Evolutionary conservation across 2,113 vertebrate species (phyloP).

Genomic region (Haliaeetus leucogaster): DNA sequence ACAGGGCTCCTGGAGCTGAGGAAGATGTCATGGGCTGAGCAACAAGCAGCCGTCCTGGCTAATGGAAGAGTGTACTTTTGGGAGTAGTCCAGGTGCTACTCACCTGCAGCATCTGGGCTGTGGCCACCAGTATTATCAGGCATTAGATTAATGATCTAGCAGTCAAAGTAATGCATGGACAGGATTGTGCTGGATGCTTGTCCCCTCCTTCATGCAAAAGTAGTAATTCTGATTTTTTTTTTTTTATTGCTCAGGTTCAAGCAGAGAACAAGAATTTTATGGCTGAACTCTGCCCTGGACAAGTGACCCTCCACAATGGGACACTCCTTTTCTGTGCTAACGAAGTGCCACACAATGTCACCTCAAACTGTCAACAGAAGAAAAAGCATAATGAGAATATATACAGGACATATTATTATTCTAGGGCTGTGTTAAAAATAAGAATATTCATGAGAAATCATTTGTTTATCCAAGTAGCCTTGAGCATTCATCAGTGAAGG

Average conservation of each 20-base stretch:
- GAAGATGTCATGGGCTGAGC: neutral
- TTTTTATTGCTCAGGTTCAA: neutral
- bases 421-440: neutral
- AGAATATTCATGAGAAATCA: constrained; percentile 51
- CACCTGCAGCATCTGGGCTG: neutral
- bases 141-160: neutral
- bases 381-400: neutral
- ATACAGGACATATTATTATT: neutral
- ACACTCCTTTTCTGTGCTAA: neutral
- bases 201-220: neutral
- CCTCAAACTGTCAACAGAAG: neutral
- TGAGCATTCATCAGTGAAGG: constrained; percentile 25
- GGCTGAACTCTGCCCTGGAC: neutral
- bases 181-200: neutral
- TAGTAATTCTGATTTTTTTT: neutral
- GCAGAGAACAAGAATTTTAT: neutral
- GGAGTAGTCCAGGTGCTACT: neutral
- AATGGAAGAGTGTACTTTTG: neutral
- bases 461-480: constrained; percentile 61
- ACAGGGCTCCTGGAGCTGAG: neutral
- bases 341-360: neutral
- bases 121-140: neutral
- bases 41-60: fast-evolving
- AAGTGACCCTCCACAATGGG: neutral
- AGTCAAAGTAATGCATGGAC: neutral